Base-by-base conservation (phyloP, 2,113 vertebrate genomes). In the Proterorhinus semilunaris region DNA sequence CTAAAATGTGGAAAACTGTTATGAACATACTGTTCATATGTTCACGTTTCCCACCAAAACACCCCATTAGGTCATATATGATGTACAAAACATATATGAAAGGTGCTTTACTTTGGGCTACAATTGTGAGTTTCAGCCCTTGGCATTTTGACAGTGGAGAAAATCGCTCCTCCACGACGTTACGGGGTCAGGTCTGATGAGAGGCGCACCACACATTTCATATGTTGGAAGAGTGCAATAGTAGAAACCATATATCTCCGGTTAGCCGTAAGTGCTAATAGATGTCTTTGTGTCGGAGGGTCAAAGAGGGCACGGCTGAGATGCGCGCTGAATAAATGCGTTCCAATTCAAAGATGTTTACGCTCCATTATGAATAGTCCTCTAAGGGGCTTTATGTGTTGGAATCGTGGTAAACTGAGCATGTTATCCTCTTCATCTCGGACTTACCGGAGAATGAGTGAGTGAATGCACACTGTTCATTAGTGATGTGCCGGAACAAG, bases 331-430 rank as follows among this genome's bases (percentile, higher is more conserved):
- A 59, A 61, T 61, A 61, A 61, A 61, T 44, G 58, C 44, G 36
- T n/a, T 44, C 36, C 43, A 44, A 61, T 61, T 61, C 13, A 44
- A 36, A 61, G 58, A 61, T 61, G 58, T 61, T 61, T 61, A 44
- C 15, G 58, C 42, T 61, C 42, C 58, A 44, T 61, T 61, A 61
- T 21, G 21, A 21, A 21, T 12, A 44, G 8, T 44, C 44, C 58
- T 45, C 58, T n/a, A 4, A 15, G 10, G 58, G 12, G 58, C 58
- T 61, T 61, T 61, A 44, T 44, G 11, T 21, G 44, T 45, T 16
- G 36, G 58, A 13, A 43, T 5, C 11, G 44, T 44, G 36, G 58
- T n/a, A 61, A 36, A 57, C 10, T 1, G 58, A 16, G 58, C 16
- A 13, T 61, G 45, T 61, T 7, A 61, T 13, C 42, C 7, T 61